Evolutionary conservation across 23 tunicate species (phyloP).

Genomic region (Aplidium turbinatum): DNA sequence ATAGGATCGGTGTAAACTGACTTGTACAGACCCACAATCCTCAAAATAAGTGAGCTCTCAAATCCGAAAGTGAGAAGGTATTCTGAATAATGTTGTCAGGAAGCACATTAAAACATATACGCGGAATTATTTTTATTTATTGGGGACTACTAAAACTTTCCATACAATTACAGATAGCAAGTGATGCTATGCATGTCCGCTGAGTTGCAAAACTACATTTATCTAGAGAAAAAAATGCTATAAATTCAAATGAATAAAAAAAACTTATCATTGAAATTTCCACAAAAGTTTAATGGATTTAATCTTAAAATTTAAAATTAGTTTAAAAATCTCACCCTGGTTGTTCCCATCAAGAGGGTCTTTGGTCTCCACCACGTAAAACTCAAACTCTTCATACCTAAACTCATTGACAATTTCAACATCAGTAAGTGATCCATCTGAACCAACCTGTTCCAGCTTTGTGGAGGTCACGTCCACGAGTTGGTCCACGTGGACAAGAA

Average conservation of each 20-base stretch:
- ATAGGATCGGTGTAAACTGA: conserved; percentile 49
- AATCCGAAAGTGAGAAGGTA: conserved; percentile 68
- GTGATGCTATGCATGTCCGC: too few species aligned
- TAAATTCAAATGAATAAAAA: too few species aligned
- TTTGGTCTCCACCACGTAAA: conserved; percentile 60
- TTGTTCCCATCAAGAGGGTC: not conserved
- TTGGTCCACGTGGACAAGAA: conserved; percentile 80
- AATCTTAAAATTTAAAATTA: not conserved
- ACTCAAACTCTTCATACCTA: conserved; percentile 58
- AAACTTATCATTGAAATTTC: too few species aligned
- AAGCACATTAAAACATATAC: too few species aligned
- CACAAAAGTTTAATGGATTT: not conserved
- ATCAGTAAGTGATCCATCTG: conserved; percentile 17
- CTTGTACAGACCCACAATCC: conserved; percentile 81
- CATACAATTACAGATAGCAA: too few species aligned
- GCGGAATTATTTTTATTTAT: too few species aligned
- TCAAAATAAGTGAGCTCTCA: conserved; percentile 38
- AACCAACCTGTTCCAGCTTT: conserved; percentile 3
- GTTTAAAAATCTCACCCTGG: not conserved
- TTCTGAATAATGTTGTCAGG: too few species aligned
- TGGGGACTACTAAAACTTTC: too few species aligned
- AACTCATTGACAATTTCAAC: conserved; percentile 47
- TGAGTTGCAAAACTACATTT: too few species aligned
- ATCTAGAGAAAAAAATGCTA: too few species aligned
- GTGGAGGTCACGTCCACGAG: conserved; percentile 27